Evolutionary conservation across 2,888 invertebrate species (phyloP), one percentile per base, ranked within the genome.

Genomic region (Notodonta ziczac): DNA sequence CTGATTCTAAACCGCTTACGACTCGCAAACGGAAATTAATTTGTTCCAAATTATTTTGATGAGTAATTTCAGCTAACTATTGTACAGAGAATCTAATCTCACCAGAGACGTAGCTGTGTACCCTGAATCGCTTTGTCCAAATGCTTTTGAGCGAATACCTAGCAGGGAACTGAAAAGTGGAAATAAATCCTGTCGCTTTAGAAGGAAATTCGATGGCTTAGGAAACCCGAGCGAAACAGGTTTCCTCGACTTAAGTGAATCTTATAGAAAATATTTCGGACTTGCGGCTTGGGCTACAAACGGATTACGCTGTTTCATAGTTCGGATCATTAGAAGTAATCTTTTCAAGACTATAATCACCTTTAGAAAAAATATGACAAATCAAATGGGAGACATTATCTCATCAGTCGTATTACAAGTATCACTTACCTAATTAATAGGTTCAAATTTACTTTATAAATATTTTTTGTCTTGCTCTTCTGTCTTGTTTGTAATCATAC

Each of bases 91-190:
- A 66, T 59, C 63, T 12, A 60, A 69, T 61, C 58, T 59, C 13
- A 56, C 44, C 46, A 57, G 57, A 50, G 44, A 57, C 57, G 58
- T 73, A 60, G 67, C 67, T 35, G 35, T 35, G 35, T 71, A 62
- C 70, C 73, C 70, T 62, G 67, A 67, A 75, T 66, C 65, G 61
- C 72, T 80, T 77, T 80, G 73, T 78, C 73, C 73, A 63, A 70
- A 78, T 74, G 66, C 72, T 69, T 76, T 66, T 70, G 74, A 73
- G 69, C 72, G 71, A 73, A 72, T 73, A 78, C 24, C 24, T 24
- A 24, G 24, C 77, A 75, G 74, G 72, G 77, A 78, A 80, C 80
- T 84, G 84, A 79, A 84, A 86, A 86, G 83, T 82, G 80, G 77
- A 84, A 82, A 85, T 82, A 85, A 85, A 84, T 82, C 79, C 80